Conservation (phyloP, 64 coral and sea anemone species). For the Stichodactyla mertensii region DNA sequence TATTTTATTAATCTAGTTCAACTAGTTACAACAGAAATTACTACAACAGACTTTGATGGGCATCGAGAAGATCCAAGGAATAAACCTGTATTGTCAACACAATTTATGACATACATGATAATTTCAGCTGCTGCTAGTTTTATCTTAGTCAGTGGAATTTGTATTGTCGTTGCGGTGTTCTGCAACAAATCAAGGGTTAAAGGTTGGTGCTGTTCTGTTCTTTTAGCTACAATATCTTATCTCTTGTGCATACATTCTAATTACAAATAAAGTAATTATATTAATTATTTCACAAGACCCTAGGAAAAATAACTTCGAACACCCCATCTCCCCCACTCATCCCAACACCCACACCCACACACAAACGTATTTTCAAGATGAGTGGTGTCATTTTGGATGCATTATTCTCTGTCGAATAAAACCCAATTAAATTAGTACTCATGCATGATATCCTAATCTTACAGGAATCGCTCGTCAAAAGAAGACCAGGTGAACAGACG, state of each 20-base stretch:
- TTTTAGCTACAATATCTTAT: too few relatives aligned
- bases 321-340: too few relatives aligned
- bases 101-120: neutral
- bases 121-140: neutral
- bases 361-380: too few relatives aligned
- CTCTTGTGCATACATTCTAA: too few relatives aligned
- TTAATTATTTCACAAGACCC: too few relatives aligned
- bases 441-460: neutral
- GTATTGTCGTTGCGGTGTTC: neutral
- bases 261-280: too few relatives aligned
- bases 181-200: neutral
- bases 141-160: neutral
- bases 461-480: neutral
- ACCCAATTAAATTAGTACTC: too few relatives aligned
- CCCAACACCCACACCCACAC: too few relatives aligned
- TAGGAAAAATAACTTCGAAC: too few relatives aligned
- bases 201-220: neutral
- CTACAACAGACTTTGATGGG: neutral
- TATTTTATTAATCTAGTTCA: neutral
- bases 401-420: too few relatives aligned
- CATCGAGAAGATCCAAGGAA: neutral
- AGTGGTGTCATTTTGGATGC: too few relatives aligned
- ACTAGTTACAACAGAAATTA: neutral
- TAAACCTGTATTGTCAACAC: neutral
- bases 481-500: neutral